phyloP scores from a whole-genome alignment of 2,113 vertebrate genomes.

The Monopterus albus region DNA sequence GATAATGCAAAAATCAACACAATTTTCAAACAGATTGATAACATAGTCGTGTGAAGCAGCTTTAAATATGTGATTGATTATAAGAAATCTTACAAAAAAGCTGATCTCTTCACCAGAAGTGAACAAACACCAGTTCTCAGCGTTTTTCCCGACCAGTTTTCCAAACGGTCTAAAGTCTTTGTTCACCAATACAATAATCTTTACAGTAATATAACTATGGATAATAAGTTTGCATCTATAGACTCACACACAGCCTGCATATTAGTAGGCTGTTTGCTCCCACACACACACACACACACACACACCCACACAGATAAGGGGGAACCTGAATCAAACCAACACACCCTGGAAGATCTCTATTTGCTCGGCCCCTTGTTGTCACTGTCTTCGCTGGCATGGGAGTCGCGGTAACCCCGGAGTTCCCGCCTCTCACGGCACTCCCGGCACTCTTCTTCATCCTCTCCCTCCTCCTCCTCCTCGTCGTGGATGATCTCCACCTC shows the following conservation, averaged over 20 bases:
- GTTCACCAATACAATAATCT: slow-evolving; percentile 13
- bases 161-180: slow-evolving; percentile 29
- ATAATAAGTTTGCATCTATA: slow-evolving; percentile 21
- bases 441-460: slow-evolving; percentile 69
- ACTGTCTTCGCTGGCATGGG: slow-evolving; percentile 53
- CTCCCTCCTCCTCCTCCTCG: slow-evolving; percentile 74
- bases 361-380: slow-evolving; percentile 70
- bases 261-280: slow-evolving; percentile 12
- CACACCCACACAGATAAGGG: slow-evolving; percentile 16
- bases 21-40: slow-evolving; percentile 7
- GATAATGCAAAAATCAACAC: not conserved
- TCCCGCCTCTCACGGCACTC: slow-evolving; percentile 71
- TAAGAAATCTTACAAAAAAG: slow-evolving; percentile 20
- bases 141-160: slow-evolving; percentile 22
- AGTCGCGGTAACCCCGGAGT: slow-evolving; percentile 49
- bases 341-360: slow-evolving; percentile 49
- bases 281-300: slow-evolving; percentile 2
- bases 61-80: slow-evolving; percentile 26
- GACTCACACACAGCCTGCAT: slow-evolving; percentile 23
- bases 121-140: not conserved
- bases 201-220: slow-evolving; percentile 10
- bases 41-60: slow-evolving; percentile 22
- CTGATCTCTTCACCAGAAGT: slow-evolving; percentile 13
- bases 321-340: slow-evolving; percentile 36
- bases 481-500: slow-evolving; percentile 89